Conservation (phyloP, 2,888 invertebrate species). For the Coleophora deauratella region DNA sequence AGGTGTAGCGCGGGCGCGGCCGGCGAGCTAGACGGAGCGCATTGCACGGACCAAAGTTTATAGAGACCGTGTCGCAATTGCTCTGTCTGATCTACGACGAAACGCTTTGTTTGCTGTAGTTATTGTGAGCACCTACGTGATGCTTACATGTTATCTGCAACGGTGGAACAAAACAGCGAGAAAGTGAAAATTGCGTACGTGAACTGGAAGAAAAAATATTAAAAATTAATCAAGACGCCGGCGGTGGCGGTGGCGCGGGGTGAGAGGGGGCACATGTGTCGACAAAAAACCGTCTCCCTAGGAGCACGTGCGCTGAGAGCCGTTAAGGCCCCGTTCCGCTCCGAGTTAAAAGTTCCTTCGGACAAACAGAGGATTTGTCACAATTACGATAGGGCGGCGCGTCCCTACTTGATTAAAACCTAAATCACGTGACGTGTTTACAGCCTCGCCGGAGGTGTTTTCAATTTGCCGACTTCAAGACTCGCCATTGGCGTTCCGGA, state of each 20-base stretch:
- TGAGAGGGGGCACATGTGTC: constrained; percentile 62
- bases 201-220: constrained; percentile 73
- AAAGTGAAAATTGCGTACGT: constrained; percentile 74
- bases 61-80: constrained; percentile 20
- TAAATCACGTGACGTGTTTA: constrained; percentile 76
- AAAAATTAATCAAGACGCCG: constrained; percentile 68
- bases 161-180: constrained; percentile 32
- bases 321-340: constrained; percentile 59
- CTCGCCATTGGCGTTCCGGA: constrained; percentile 67
- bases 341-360: constrained; percentile 71
- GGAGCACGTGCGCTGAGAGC: constrained; percentile 68
- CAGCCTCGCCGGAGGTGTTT: constrained; percentile 72
- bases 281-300: constrained; percentile 66
- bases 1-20: constrained; percentile 71
- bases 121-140: constrained; percentile 28
- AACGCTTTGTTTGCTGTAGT: constrained; percentile 28
- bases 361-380: constrained; percentile 75
- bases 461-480: constrained; percentile 70
- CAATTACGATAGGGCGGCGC: constrained; percentile 69
- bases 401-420: constrained; percentile 75
- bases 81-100: constrained; percentile 28
- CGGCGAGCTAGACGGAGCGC: constrained; percentile 52
- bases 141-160: constrained; percentile 18
- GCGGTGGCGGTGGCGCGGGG: constrained; percentile 30
- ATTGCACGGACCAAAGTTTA: constrained; percentile 42